These are phyloP conservation scores for Chymomyza caudatula DNA, from an alignment of 2,888 invertebrate species.

Conservation along the genomic window DNA sequence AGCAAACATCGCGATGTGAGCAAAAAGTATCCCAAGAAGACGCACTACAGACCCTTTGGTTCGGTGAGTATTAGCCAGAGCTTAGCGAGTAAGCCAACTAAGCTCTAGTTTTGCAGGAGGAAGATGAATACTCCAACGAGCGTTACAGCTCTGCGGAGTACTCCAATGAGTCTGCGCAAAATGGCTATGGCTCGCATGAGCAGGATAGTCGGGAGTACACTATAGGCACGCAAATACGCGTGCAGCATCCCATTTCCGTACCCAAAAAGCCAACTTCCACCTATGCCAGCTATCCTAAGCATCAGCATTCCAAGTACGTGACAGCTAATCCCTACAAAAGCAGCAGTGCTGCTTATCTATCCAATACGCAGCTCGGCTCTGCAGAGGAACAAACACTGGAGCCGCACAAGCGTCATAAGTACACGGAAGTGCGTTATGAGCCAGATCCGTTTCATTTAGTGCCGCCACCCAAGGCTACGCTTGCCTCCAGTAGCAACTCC, in stretches of 20 bases:
- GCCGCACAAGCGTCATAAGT: slow-evolving; percentile 57
- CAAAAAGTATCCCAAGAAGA: slow-evolving; percentile 62
- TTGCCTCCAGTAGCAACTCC: slow-evolving; percentile 43
- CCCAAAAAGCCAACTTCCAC: slow-evolving; percentile 60
- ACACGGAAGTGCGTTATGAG: slow-evolving; percentile 59
- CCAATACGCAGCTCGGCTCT: slow-evolving; percentile 48
- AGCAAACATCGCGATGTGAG: slow-evolving; percentile 65
- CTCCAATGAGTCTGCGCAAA: slow-evolving; percentile 55
- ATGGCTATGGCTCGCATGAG: slow-evolving; percentile 33
- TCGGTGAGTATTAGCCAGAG: slow-evolving; percentile 52
- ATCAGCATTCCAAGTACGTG: slow-evolving; percentile 53
- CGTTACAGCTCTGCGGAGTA: slow-evolving; percentile 64
- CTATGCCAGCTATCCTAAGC: slow-evolving; percentile 44
- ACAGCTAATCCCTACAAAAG: slow-evolving; percentile 46
- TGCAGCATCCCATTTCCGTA: slow-evolving; percentile 70
- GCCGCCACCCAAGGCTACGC: slow-evolving; percentile 62
- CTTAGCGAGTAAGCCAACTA: not conserved
- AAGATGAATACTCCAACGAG: slow-evolving; percentile 71
- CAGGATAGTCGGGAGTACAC: slow-evolving; percentile 74
- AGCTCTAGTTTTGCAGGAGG: slow-evolving; percentile 50
- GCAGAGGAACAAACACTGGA: slow-evolving; percentile 37
- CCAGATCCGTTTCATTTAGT: slow-evolving; percentile 72
- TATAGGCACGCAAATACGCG: slow-evolving; percentile 75
- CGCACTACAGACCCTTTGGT: slow-evolving; percentile 53
- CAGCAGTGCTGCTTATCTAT: slow-evolving; percentile 27